Conservation (phyloP, 2,888 invertebrate species). For the Synergus gifuensis region DNA sequence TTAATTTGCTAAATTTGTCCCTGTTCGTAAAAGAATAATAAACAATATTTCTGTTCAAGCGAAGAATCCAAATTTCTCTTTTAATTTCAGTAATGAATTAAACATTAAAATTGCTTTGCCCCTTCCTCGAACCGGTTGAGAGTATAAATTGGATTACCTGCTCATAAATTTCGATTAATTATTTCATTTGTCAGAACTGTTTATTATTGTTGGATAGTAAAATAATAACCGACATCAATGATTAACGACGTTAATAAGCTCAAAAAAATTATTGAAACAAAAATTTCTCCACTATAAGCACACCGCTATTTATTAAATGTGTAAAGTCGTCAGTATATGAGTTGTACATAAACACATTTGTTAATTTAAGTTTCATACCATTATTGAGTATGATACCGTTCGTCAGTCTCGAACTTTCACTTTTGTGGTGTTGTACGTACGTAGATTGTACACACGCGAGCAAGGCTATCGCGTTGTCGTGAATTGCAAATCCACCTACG, state of each 20-base stretch:
- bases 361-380: slow-evolving; percentile 56
- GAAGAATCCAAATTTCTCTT: background rate
- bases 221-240: slow-evolving; percentile 17
- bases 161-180: slow-evolving; percentile 8
- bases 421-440: slow-evolving; percentile 55
- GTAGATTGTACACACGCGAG: slow-evolving; percentile 55
- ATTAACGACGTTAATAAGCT: slow-evolving; percentile 8
- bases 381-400: slow-evolving; percentile 65
- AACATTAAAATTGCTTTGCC: background rate
- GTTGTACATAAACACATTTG: slow-evolving; percentile 22
- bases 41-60: background rate
- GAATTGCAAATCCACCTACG: slow-evolving; percentile 55
- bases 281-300: slow-evolving; percentile 9
- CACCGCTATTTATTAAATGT: slow-evolving; percentile 13
- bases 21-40: no score
- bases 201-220: slow-evolving; percentile 25
- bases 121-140: background rate
- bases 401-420: slow-evolving; percentile 70
- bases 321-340: background rate
- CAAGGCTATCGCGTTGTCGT: slow-evolving; percentile 58
- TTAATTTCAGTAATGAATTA: background rate
- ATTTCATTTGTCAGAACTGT: slow-evolving; percentile 23
- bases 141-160: slow-evolving; percentile 1
- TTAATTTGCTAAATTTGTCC: no score
- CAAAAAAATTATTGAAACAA: background rate